Evolutionary conservation across 1,140 invertebrate genomes (phyloP).

Genomic region (Brachionus koreanus): DNA sequence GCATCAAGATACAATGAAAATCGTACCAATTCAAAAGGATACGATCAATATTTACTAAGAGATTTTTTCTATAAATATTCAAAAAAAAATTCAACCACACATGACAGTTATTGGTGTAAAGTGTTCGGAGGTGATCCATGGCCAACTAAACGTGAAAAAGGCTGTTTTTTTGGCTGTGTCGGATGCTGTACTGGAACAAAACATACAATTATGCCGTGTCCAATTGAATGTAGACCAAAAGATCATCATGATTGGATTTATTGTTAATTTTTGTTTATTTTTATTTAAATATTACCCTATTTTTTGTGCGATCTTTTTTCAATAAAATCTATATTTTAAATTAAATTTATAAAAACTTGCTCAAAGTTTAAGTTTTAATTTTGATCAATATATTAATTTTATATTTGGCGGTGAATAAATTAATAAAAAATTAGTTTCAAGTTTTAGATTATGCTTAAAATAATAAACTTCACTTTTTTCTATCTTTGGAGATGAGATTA

Average conservation of each 20-base stretch:
- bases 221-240: conserved; percentile 30
- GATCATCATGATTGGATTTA: conserved; percentile 29
- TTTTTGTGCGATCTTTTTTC: too few relatives aligned
- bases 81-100: background rate
- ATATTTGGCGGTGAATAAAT: too few relatives aligned
- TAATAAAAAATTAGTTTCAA: too few relatives aligned
- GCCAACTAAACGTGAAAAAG: background rate
- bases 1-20: background rate
- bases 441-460: too few relatives aligned
- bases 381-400: too few relatives aligned
- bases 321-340: too few relatives aligned
- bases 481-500: too few relatives aligned
- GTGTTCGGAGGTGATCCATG: background rate
- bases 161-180: conserved; percentile 25
- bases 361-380: too few relatives aligned
- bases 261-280: too few relatives aligned
- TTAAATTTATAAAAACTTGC: too few relatives aligned
- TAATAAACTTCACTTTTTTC: too few relatives aligned
- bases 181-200: background rate
- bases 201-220: background rate
- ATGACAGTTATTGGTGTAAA: conserved; percentile 10
- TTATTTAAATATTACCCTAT: too few relatives aligned
- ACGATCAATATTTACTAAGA: background rate
- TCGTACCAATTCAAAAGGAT: background rate
- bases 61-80: background rate